Evolutionary conservation across 2,113 vertebrate species (phyloP).

Genomic region (Sinocyclocheilus rhinocerous): DNA sequence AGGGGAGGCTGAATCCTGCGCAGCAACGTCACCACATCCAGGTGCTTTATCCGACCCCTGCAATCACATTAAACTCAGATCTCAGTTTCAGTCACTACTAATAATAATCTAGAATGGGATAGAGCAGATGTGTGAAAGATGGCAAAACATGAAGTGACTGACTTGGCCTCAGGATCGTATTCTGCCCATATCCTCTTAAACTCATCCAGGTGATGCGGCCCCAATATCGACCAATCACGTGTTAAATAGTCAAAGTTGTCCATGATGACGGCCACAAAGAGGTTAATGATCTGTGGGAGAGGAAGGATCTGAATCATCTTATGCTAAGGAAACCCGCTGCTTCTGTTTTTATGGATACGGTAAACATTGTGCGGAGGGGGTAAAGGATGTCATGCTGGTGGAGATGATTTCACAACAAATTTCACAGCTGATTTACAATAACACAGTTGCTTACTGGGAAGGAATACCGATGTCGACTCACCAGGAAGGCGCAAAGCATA

Average conservation of each 20-base stretch:
- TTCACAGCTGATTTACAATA: conserved; percentile 19
- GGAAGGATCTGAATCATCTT: not conserved
- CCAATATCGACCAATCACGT: conserved; percentile 97
- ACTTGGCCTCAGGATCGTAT: conserved; percentile 99
- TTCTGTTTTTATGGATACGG: not conserved
- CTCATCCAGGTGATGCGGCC: conserved; percentile 96
- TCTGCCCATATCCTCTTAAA: conserved; percentile 99
- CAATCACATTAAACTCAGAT: conserved; percentile 32
- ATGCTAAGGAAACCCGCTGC: not conserved
- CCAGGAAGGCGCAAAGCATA: conserved; percentile 99
- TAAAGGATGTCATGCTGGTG: not conserved
- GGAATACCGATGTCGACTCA: conserved; percentile 69
- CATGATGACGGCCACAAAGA: conserved; percentile 99
- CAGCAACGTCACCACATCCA: conserved; percentile 95
- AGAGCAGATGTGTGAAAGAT: not conserved
- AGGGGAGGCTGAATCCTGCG: conserved; percentile 94
- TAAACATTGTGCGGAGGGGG: not conserved
- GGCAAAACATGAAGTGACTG: conserved; percentile 64
- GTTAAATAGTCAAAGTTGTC: conserved; percentile 99
- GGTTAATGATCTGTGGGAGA: conserved; percentile 92
- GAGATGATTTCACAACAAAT: conserved; percentile 25
- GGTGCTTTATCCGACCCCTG: conserved; percentile 95
- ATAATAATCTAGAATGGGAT: too few species aligned
- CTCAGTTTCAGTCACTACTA: not conserved
- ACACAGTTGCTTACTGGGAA: not conserved